Evolutionary conservation across 2,797 vertebrate genomes (phyloP).

Genomic region (Enteromius paludinosus): DNA sequence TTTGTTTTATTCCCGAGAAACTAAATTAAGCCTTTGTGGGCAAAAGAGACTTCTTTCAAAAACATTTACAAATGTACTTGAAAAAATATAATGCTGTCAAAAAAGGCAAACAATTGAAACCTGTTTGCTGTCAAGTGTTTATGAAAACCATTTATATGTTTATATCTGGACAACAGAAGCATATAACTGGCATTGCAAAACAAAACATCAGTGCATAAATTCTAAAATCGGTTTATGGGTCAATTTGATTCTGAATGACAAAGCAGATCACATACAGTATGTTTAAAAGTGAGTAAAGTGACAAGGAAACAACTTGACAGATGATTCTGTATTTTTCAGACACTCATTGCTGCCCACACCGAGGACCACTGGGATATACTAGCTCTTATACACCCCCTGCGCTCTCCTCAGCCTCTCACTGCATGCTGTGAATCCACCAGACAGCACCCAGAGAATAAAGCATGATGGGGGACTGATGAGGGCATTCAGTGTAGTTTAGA

Average conservation of each 20-base stretch:
- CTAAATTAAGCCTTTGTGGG: not conserved
- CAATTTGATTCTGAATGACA: not conserved
- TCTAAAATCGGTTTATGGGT: not conserved
- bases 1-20: not conserved
- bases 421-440: constrained; percentile 22
- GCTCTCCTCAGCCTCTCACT: constrained; percentile 5
- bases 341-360: constrained; percentile 29
- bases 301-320: constrained; percentile 47
- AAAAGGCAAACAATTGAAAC: not conserved
- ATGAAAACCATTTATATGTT: not conserved
- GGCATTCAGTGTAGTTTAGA: not conserved
- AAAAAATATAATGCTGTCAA: not conserved
- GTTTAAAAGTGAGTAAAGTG: constrained; percentile 2
- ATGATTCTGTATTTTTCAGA: constrained; percentile 55
- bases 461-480: constrained; percentile 3
- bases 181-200: not conserved
- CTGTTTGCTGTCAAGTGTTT: not conserved
- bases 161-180: not conserved
- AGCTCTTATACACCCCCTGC: constrained; percentile 16
- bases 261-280: not conserved
- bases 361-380: constrained; percentile 29
- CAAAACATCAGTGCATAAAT: not conserved
- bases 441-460: constrained; percentile 29
- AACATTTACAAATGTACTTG: not conserved
- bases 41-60: not conserved